Evolutionary conservation across 1,140 invertebrate species (phyloP), one percentile per base, ranked within the genome.

Genomic region (Pseudomyrmex dendroicus): DNA sequence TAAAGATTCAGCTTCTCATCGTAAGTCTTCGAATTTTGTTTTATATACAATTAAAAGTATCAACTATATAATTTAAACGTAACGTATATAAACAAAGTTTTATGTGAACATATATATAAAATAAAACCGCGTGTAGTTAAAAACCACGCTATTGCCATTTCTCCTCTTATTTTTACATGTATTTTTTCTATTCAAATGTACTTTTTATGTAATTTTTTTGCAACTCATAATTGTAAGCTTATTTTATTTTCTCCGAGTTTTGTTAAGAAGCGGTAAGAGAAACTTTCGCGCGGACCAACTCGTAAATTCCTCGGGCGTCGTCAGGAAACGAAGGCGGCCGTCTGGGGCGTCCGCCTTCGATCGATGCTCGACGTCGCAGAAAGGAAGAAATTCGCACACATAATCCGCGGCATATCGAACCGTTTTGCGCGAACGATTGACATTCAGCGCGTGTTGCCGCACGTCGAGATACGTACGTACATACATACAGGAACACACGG

Each of bases 401-500:
- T 82, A 82, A 82, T 82, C 70, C 52, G 20, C 52, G 82, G 35
- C 52, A 44, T 67, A 77, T 83, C 73, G 82, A 83, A 35, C 61
- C 46, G 62, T 78, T 83, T 67, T 52, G 73, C 52, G 22, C 50
- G 46, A 35, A 17, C 63, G 15, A 59, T 83, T 67, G 54, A 44
- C 52, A 83, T 83, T 78, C 82, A 50, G 54, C 44, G 13, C 46
- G 73, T 22, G 46, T 78, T 66, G 46, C 67, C 70, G 22, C 52
- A 63, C 72, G 61, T 84, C 44, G 63, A 87, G 78, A 86, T 78
- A 76, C 83, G 74, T 56, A 73, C 85, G 73, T 87, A 85, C 68
- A 85, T 56, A 73, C 85, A 77, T 87, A 85, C 68, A 85, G 80
- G 78, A 76, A 83, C 68, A 80, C 62, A 82, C 64, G 80, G 61